Conservation (phyloP, 1,140 invertebrate genomes). For the Sarcophaga bullata region DNA sequence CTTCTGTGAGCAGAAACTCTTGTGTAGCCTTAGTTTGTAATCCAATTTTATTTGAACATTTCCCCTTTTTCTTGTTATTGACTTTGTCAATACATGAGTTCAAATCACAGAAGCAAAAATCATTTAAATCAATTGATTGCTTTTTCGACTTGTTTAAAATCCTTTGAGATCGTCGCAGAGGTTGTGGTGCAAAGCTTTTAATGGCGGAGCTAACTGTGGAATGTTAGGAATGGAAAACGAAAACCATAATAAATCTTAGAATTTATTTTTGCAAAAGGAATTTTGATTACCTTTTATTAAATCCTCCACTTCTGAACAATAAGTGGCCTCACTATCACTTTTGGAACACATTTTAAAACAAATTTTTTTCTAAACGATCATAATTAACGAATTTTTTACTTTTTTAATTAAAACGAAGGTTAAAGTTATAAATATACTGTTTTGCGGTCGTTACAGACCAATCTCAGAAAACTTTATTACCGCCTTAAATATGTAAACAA, state of each 20-base stretch:
- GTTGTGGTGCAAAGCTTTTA: not conserved
- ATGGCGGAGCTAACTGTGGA: too few relatives aligned
- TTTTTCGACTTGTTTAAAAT: not conserved
- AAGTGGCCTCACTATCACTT: constrained; percentile 13
- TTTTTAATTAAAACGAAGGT: too few relatives aligned
- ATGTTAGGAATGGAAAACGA: not conserved
- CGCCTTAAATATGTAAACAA: too few relatives aligned
- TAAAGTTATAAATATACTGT: too few relatives aligned
- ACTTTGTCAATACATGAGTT: not conserved
- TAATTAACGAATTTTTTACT: too few relatives aligned
- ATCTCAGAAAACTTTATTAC: too few relatives aligned
- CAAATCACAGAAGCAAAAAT: not conserved
- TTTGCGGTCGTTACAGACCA: too few relatives aligned
- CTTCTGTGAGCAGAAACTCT: not conserved
- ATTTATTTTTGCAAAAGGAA: not conserved
- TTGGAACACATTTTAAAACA: not conserved
- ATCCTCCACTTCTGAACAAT: constrained; percentile 24
- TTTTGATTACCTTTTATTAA: not conserved
- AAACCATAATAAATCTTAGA: not conserved
- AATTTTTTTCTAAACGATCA: not conserved
- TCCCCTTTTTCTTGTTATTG: too few relatives aligned
- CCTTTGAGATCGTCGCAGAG: not conserved
- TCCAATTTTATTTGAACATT: not conserved
- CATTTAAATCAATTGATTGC: not conserved
- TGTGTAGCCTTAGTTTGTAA: not conserved